These are phyloP conservation scores for Bujurquina vittata DNA, from an alignment of 2,113 vertebrate genomes.

Conservation along the genomic window DNA sequence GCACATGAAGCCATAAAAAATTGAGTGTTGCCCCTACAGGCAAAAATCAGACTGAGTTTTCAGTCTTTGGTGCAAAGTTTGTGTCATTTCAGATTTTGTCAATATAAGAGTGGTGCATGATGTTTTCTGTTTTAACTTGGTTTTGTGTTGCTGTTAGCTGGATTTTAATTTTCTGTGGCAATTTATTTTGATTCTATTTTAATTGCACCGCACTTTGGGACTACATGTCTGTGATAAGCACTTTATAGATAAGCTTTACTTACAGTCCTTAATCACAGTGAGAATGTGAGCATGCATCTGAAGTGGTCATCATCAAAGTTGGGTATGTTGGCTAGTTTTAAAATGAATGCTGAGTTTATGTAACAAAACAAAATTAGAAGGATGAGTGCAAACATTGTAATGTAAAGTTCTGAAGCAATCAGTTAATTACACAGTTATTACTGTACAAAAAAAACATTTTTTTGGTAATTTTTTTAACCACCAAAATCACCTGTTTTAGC, in stretches of 20 bases:
- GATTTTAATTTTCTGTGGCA: not conserved
- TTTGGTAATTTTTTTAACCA: too few species aligned
- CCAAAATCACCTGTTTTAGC: not conserved
- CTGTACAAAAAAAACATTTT: too few species aligned
- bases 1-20: not conserved
- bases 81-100: too few species aligned
- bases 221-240: not conserved
- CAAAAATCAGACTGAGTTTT: not conserved
- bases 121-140: too few species aligned
- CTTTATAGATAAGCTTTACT: not conserved
- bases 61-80: not conserved
- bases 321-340: too few species aligned
- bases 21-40: rapidly evolving
- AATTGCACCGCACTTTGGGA: not conserved
- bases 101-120: too few species aligned
- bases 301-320: not conserved
- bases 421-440: not conserved
- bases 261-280: not conserved
- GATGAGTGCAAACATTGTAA: too few species aligned
- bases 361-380: too few species aligned
- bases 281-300: not conserved
- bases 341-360: too few species aligned
- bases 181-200: not conserved
- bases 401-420: too few species aligned
- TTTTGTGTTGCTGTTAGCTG: not conserved